Percentiles rank a stretch among this genome's conserved stretches.
phyloP scores from a whole-genome alignment of 2,113 vertebrate genomes.

The Mustela lutreola region DNA sequence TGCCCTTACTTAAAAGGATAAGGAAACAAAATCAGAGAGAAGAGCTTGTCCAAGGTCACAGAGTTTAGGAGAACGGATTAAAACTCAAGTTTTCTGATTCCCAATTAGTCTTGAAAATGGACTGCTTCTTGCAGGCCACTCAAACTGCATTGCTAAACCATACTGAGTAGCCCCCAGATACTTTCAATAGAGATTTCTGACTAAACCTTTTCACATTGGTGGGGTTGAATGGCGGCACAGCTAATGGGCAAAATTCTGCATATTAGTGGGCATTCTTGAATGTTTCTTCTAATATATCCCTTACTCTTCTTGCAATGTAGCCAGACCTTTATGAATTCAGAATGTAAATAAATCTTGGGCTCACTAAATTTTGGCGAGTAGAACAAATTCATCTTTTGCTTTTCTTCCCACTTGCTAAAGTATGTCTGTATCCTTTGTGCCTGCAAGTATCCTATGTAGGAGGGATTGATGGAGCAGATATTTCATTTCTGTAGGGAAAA shows the following conservation, averaged over 20 bases:
- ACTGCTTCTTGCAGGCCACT: background rate
- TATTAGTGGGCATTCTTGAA: background rate
- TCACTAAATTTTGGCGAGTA: slow-evolving; percentile 45
- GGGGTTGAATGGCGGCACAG: background rate
- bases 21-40: slow-evolving; percentile 22
- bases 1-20: background rate
- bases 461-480: slow-evolving; percentile 26
- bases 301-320: slow-evolving; percentile 17
- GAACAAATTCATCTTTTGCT: slow-evolving; percentile 19
- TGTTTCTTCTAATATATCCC: slow-evolving; percentile 16
- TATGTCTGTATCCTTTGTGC: slow-evolving; percentile 37
- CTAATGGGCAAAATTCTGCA: slow-evolving; percentile 6
- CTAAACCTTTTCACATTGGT: slow-evolving; percentile 38
- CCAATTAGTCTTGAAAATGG: background rate
- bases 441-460: slow-evolving; percentile 29
- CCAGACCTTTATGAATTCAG: slow-evolving; percentile 15
- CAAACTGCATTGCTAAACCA: background rate
- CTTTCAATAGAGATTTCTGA: slow-evolving; percentile 45
- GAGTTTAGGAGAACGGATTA: background rate
- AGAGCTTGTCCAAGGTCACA: background rate
- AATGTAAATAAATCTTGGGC: slow-evolving; percentile 49
- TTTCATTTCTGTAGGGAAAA: slow-evolving; percentile 41
- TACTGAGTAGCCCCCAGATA: background rate
- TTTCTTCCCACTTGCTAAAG: slow-evolving; percentile 54
- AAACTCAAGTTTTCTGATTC: slow-evolving; percentile 43